Evolutionary conservation across 2,888 invertebrate species (phyloP).

Genomic region (Sminthurinus aureus): DNA sequence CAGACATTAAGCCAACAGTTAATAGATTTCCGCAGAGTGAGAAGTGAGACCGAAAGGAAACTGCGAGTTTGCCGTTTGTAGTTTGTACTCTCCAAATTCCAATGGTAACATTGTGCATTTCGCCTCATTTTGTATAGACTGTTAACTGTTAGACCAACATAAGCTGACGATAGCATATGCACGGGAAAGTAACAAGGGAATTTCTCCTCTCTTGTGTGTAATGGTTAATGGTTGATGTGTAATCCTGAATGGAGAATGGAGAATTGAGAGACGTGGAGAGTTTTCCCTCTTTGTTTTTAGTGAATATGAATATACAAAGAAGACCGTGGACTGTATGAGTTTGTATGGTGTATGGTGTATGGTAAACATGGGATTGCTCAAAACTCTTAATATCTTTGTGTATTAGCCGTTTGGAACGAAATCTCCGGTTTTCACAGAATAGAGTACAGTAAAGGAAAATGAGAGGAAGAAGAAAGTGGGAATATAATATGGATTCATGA

Average conservation of each 20-base stretch:
- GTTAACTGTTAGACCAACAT: too few relatives aligned
- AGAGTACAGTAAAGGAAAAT: not conserved
- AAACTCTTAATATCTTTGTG: too few relatives aligned
- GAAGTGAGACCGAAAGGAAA: conserved; percentile 44
- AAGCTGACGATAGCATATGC: not conserved
- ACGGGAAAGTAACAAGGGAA: not conserved
- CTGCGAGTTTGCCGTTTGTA: conserved; percentile 33
- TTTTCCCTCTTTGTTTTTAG: not conserved
- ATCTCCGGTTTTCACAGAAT: not conserved
- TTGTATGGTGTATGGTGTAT: too few relatives aligned
- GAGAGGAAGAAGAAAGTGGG: conserved; percentile 3
- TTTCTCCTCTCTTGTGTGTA: too few relatives aligned
- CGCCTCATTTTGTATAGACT: too few relatives aligned
- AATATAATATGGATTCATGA: conserved; percentile 31
- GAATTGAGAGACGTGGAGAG: not conserved
- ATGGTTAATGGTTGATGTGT: too few relatives aligned
- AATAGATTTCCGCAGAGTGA: conserved; percentile 39
- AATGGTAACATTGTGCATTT: too few relatives aligned
- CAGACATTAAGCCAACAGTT: conserved; percentile 39
- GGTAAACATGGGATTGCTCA: too few relatives aligned
- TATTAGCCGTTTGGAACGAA: too few relatives aligned
- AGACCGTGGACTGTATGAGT: not conserved
- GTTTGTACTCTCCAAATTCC: not conserved
- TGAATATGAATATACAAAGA: not conserved
- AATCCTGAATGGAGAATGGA: not conserved